A percentile compares a stretch with the other conserved stretches of the same genome.
Conservation (phyloP, 1,140 invertebrate genomes). For the Drosophila ananassae region DNA sequence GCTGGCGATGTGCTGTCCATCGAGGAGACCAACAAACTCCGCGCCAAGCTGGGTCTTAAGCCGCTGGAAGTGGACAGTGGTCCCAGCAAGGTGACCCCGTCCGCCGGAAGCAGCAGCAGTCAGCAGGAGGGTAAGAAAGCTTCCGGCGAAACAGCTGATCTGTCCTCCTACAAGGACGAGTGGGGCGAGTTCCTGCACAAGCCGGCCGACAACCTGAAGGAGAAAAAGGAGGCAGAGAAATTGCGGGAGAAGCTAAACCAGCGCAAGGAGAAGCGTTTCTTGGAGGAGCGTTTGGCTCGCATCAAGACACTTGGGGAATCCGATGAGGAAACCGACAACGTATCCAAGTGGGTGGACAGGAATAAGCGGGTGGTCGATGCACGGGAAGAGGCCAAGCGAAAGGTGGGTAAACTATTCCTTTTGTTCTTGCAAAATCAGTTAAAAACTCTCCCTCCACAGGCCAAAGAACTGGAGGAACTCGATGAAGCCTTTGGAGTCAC, state of each 20-base stretch:
- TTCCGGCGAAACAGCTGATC: constrained; percentile 80
- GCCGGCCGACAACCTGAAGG: constrained; percentile 92
- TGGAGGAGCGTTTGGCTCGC: constrained; percentile 88
- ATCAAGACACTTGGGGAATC: constrained; percentile 90
- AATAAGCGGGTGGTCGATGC: constrained; percentile 91
- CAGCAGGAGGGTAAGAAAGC: constrained; percentile 48
- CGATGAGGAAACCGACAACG: constrained; percentile 91
- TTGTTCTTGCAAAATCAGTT: too few species aligned
- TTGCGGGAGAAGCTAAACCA: constrained; percentile 91
- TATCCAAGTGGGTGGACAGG: constrained; percentile 92
- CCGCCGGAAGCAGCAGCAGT: constrained; percentile 28
- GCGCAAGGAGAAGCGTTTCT: constrained; percentile 91
- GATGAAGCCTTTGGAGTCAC: constrained; percentile 97
- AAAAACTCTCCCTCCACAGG: constrained; percentile 85
- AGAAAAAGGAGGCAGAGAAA: constrained; percentile 92
- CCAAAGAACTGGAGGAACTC: constrained; percentile 96
- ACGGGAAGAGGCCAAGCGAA: constrained; percentile 93
- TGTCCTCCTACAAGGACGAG: constrained; percentile 89
- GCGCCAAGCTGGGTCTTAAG: constrained; percentile 96
- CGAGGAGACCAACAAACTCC: constrained; percentile 95
- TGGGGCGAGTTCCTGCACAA: constrained; percentile 96
- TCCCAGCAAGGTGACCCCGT: constrained; percentile 49
- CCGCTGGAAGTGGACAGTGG: constrained; percentile 90
- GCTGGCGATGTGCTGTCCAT: constrained; percentile 90
- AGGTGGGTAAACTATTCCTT: constrained; percentile 85